Percentiles rank a stretch among this genome's conserved stretches.
Evolutionary conservation across 2,113 vertebrate species (phyloP).

Genomic region (Dunckerocampus dactyliophorus): DNA sequence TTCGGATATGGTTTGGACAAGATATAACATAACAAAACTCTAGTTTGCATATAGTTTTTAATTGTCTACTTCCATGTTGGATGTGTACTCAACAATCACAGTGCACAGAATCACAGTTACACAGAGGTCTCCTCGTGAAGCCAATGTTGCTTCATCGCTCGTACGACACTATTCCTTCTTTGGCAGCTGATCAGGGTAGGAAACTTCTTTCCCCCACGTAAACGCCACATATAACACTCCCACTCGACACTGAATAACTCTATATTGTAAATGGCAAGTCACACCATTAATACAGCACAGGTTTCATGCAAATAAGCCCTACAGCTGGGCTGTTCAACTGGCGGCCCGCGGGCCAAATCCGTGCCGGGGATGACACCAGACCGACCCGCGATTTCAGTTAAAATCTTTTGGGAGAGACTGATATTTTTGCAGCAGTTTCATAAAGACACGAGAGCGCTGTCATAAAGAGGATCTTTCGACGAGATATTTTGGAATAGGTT

Average conservation of each 20-base stretch:
- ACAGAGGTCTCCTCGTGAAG: slow-evolving; percentile 4
- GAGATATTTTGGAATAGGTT: too few relatives aligned
- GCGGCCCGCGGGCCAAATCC: too few relatives aligned
- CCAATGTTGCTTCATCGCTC: background rate
- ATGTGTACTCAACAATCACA: background rate
- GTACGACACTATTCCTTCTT: background rate
- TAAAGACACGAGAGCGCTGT: too few relatives aligned
- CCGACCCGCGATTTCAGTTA: too few relatives aligned
- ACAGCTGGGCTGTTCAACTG: too few relatives aligned
- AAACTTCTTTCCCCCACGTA: background rate
- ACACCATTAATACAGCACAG: too few relatives aligned
- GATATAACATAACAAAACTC: background rate
- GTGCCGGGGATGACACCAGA: too few relatives aligned
- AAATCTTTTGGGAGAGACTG: too few relatives aligned
- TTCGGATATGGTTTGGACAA: too few relatives aligned
- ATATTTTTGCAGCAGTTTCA: too few relatives aligned
- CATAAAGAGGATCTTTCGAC: too few relatives aligned
- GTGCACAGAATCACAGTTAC: slow-evolving; percentile 3
- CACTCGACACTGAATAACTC: background rate
- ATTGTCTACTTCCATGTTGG: background rate
- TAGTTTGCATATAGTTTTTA: slow-evolving; percentile 1
- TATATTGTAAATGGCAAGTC: background rate
- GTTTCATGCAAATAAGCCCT: too few relatives aligned
- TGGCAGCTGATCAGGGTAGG: background rate
- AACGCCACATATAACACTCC: background rate